Percentiles rank a stretch among this genome's conserved stretches.
Evolutionary conservation across 2,888 invertebrate genomes (phyloP).

Genomic region (Phytoseiulus persimilis): DNA sequence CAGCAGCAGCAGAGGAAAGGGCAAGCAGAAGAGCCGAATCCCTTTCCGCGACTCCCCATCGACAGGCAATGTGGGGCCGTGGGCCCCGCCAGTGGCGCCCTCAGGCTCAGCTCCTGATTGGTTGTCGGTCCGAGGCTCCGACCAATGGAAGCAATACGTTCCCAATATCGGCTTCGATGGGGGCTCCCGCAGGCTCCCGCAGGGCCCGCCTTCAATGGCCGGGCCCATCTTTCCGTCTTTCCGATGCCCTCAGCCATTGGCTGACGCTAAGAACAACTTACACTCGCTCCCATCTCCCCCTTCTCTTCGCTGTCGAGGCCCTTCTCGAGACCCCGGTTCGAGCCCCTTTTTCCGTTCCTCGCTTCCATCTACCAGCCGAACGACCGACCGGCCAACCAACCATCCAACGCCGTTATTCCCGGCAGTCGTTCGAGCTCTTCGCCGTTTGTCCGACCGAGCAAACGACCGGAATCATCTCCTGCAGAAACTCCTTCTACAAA

Average conservation of each 20-base stretch:
- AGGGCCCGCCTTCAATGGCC: slow-evolving; percentile 36
- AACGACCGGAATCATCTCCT: background rate
- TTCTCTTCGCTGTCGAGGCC: background rate
- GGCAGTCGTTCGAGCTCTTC: background rate
- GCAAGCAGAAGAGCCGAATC: slow-evolving; percentile 14
- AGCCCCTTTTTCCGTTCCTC: background rate
- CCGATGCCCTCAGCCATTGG: background rate
- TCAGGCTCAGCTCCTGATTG: slow-evolving; percentile 32
- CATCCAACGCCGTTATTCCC: background rate
- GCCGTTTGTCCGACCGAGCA: background rate
- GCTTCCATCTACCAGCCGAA: background rate
- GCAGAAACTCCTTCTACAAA: background rate
- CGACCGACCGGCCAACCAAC: background rate
- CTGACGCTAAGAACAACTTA: slow-evolving; percentile 5
- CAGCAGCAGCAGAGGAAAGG: slow-evolving; percentile 12
- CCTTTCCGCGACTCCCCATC: slow-evolving; percentile 18
- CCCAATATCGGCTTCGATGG: slow-evolving; percentile 39
- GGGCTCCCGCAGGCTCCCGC: slow-evolving; percentile 9
- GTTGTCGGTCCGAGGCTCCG: slow-evolving; percentile 32
- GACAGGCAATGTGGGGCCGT: slow-evolving; percentile 30
- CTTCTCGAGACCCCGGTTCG: background rate
- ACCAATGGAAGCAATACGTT: slow-evolving; percentile 38
- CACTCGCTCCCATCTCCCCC: background rate
- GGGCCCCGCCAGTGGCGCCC: slow-evolving; percentile 35
- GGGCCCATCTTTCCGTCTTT: background rate